phyloP scores from a whole-genome alignment of 2,113 vertebrate species.

The Hydrolagus affinis region DNA sequence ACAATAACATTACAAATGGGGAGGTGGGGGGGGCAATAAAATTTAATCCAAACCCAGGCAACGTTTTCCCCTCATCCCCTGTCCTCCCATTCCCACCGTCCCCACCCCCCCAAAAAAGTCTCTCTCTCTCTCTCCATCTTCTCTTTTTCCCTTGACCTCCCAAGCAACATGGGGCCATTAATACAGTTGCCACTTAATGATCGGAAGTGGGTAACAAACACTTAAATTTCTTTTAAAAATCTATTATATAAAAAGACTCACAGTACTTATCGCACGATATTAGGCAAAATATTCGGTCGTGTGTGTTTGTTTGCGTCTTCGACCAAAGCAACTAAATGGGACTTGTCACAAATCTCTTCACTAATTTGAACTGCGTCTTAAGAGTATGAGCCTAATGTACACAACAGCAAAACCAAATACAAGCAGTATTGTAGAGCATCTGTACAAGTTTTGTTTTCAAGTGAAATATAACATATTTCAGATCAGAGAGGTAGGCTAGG shows the following conservation, averaged over 20 bases:
- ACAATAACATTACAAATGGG: too few relatives aligned
- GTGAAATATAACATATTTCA: conserved; percentile 7
- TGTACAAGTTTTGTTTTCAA: conserved; percentile 26
- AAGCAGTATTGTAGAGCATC: conserved; percentile 21
- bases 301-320: conserved; percentile 11
- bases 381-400: conserved; percentile 25
- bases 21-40: too few relatives aligned
- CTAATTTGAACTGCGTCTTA: conserved; percentile 2
- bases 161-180: neutral
- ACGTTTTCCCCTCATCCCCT: neutral
- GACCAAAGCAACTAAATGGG: conserved; percentile 30
- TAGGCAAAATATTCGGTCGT: conserved; percentile 26
- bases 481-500: conserved; percentile 28
- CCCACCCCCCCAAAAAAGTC: too few relatives aligned
- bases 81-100: neutral
- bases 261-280: conserved; percentile 25
- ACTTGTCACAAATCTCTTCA: conserved; percentile 23
- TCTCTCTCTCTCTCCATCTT: neutral
- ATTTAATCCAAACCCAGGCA: neutral
- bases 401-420: conserved; percentile 3
- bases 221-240: conserved; percentile 25
- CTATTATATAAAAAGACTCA: conserved; percentile 28
- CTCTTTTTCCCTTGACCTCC: conserved; percentile 25
- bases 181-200: conserved; percentile 17
- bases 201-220: conserved; percentile 27